phyloP scores from a whole-genome alignment of 2,888 invertebrate genomes.

The Patella depressa region DNA sequence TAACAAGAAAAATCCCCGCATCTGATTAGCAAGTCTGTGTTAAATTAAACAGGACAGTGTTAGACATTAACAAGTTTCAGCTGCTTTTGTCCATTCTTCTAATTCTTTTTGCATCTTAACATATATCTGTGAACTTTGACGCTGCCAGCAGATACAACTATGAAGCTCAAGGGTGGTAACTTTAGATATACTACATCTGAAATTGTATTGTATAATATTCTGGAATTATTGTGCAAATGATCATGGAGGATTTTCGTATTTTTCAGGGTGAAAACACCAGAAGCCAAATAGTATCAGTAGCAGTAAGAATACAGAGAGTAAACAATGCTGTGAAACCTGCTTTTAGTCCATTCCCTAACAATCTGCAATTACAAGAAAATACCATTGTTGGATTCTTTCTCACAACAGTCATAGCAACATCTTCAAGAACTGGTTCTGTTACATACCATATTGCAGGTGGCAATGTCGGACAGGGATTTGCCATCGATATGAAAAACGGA shows the following conservation, averaged over 20 bases:
- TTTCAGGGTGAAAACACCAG: conserved; percentile 77
- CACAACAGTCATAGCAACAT: conserved; percentile 84
- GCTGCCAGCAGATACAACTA: too few relatives aligned
- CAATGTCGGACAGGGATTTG: conserved; percentile 81
- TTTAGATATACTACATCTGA: too few relatives aligned
- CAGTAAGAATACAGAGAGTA: conserved; percentile 83
- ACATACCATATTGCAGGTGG: conserved; percentile 91
- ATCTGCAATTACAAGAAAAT: conserved; percentile 75
- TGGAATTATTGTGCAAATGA: too few relatives aligned
- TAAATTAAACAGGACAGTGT: too few relatives aligned
- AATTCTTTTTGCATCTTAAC: too few relatives aligned
- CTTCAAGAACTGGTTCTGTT: conserved; percentile 74
- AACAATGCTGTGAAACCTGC: conserved; percentile 80
- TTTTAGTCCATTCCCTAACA: conserved; percentile 75
- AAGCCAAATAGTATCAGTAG: conserved; percentile 82
- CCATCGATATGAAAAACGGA: conserved; percentile 48
- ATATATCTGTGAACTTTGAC: too few relatives aligned
- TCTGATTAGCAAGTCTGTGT: too few relatives aligned
- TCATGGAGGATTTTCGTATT: background rate
- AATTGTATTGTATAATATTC: too few relatives aligned
- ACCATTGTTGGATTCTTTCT: conserved; percentile 74
- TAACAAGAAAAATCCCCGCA: background rate
- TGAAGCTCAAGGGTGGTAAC: too few relatives aligned
- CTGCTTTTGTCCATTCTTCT: too few relatives aligned
- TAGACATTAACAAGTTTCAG: too few relatives aligned